phyloP scores from a whole-genome alignment of 2,888 invertebrate species.

The Dynastes maya region DNA sequence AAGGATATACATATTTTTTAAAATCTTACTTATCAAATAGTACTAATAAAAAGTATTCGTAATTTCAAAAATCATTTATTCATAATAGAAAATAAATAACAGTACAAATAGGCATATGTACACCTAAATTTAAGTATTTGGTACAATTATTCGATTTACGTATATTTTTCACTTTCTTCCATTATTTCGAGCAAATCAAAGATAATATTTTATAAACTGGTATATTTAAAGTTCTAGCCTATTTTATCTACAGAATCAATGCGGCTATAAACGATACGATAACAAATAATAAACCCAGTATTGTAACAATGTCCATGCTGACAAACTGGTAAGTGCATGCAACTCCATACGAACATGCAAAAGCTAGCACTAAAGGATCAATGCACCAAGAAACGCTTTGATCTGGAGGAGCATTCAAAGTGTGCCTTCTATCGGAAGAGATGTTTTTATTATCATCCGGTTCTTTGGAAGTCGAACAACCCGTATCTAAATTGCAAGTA shows the following conservation, averaged over 20 bases:
- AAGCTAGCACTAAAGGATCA: slow-evolving; percentile 77
- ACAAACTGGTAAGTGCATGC: slow-evolving; percentile 81
- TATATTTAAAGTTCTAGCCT: slow-evolving; percentile 15
- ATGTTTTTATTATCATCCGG: slow-evolving; percentile 26
- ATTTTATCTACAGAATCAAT: slow-evolving; percentile 54
- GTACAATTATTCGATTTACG: slow-evolving; percentile 31
- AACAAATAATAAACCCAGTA: slow-evolving; percentile 83
- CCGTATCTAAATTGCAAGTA: slow-evolving; percentile 9
- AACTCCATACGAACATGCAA: slow-evolving; percentile 85
- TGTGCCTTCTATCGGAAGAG: slow-evolving; percentile 57
- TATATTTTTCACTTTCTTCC: neutral
- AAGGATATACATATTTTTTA: neutral
- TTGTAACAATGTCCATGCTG: slow-evolving; percentile 82
- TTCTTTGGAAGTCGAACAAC: slow-evolving; percentile 13
- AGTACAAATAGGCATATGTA: slow-evolving; percentile 37
- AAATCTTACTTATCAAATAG: neutral
- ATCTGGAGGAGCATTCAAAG: slow-evolving; percentile 57
- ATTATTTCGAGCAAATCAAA: slow-evolving; percentile 11
- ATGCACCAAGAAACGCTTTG: slow-evolving; percentile 73
- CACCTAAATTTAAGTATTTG: slow-evolving; percentile 46
- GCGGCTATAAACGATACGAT: slow-evolving; percentile 82
- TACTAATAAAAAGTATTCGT: slow-evolving; percentile 30
- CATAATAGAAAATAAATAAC: slow-evolving; percentile 42
- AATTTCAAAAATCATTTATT: slow-evolving; percentile 23
- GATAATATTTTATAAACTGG: neutral